These are phyloP conservation scores for Nezara viridula DNA, from an alignment of 2,888 invertebrate species.

Conservation along the genomic window DNA sequence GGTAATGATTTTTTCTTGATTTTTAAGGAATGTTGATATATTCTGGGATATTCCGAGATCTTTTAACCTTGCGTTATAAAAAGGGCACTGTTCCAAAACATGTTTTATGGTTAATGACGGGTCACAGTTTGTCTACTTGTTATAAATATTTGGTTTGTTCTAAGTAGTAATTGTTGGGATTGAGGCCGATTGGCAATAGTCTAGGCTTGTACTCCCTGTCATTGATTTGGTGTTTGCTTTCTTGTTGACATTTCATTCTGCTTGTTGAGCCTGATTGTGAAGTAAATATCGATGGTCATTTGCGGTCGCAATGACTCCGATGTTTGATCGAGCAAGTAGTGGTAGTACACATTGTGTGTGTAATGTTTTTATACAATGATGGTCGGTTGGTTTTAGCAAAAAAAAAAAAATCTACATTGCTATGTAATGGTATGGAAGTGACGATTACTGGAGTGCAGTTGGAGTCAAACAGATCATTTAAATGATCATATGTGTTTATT, in stretches of 20 bases:
- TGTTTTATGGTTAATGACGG: too few species aligned
- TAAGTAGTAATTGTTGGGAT: neutral
- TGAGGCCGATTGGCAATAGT: neutral
- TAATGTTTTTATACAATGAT: neutral
- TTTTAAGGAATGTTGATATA: too few species aligned
- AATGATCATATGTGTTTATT: too few species aligned
- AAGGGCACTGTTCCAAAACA: too few species aligned
- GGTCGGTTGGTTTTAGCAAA: neutral
- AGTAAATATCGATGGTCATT: neutral
- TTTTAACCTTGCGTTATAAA: too few species aligned
- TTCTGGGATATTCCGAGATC: too few species aligned
- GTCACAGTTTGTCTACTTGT: neutral
- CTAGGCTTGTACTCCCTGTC: neutral
- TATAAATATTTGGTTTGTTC: neutral
- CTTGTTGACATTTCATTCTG: constrained; percentile 1
- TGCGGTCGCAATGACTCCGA: neutral
- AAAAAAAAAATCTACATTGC: too few species aligned
- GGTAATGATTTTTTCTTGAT: too few species aligned
- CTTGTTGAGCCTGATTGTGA: neutral
- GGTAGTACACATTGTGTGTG: neutral
- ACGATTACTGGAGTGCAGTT: too few species aligned
- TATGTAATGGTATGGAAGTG: too few species aligned
- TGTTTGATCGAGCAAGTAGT: neutral
- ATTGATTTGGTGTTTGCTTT: neutral
- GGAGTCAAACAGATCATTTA: too few species aligned